phyloP scores from a whole-genome alignment of 2,888 invertebrate genomes.

The Rhaphigaster nebulosa region DNA sequence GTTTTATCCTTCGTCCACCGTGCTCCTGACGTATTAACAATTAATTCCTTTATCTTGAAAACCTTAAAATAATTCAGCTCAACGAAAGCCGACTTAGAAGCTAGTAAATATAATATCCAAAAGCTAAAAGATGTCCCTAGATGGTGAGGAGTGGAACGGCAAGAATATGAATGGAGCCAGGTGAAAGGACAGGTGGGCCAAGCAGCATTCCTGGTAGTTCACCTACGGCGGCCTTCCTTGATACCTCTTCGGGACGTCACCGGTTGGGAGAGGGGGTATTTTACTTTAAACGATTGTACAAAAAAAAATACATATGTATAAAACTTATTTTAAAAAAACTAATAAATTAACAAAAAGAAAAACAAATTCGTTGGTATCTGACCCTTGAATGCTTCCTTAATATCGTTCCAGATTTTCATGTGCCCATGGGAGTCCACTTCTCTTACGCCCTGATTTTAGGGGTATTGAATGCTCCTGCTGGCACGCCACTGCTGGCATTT shows the following conservation, averaged over 20 bases:
- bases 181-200: constrained; percentile 44
- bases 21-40: no score
- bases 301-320: no score
- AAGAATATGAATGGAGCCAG: constrained; percentile 24
- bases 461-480: no score
- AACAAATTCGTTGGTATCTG: no score
- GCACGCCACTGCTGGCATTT: no score
- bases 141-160: not conserved
- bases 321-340: no score
- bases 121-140: not conserved
- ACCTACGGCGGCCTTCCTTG: not conserved
- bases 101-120: not conserved
- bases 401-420: no score
- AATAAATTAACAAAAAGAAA: no score
- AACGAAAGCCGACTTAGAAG: not conserved
- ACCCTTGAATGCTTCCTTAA: no score
- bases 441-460: no score
- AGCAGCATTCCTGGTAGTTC: constrained; percentile 42
- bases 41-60: not conserved
- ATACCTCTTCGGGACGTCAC: not conserved
- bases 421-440: no score
- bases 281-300: not conserved
- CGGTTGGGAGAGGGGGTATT: not conserved
- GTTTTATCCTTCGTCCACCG: no score
- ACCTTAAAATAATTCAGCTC: not conserved